Base-by-base conservation (phyloP, 2,888 invertebrate genomes). In the Onchidella celtica region DNA sequence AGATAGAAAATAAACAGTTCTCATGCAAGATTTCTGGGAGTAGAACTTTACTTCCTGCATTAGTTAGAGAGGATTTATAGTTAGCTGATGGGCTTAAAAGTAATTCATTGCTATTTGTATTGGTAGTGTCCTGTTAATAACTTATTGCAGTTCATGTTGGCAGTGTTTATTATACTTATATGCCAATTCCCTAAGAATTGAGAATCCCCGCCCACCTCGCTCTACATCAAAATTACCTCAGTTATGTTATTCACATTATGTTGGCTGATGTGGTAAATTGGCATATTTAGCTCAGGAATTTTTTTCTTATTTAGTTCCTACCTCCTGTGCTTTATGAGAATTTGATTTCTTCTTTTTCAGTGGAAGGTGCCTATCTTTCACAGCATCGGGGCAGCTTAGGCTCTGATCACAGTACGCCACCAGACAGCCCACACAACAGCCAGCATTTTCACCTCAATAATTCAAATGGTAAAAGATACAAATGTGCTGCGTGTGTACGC, bases 351-450 rank as follows among this genome's bases (percentile, higher is more conserved):
- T 17, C 47, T 47, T 14, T 57, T 76, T 38, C 74, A 83, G 84
- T 72, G 83, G 88, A 87, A 40, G 85, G 85, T 24, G 65, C 84
- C 21, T 83, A 80, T 36, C 32, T 78, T 24, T 68, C 74, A n/a
- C 82, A 87, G 65, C 88, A 86, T 57, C 85, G 86, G 65, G 88
- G 88, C 79, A 89, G 89, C 84, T 63, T 89, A 34, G 89, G 88
- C 14, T 91, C 91, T 9, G 89, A 90, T 79, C 86, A 86, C 65
- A 89, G 91, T 81, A 92, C 91, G 87, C 92, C 92, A 17, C 90
- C 92, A 6, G 91, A 91, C 72, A 92, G 92, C 86, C 92, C 92
- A 9, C 90, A 91, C 84, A 88, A 89, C 81, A 90, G 89, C 79
- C 91, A 91, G 86, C 89, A 91, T 59, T 86, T 89, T 73, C 86